phyloP scores from a whole-genome alignment of 1,140 invertebrate genomes.

The Carposina sasakii region DNA sequence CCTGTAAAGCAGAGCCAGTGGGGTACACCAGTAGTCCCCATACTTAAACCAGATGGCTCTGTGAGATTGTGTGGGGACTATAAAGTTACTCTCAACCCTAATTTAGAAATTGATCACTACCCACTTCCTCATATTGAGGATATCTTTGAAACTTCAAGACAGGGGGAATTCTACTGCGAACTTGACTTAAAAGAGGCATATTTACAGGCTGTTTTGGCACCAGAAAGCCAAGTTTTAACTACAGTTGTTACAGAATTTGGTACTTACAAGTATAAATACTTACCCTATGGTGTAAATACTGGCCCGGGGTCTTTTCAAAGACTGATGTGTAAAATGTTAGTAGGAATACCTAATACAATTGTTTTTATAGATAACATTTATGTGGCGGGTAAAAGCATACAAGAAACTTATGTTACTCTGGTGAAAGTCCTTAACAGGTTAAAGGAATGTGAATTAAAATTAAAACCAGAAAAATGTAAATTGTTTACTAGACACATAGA shows the following conservation, averaged over 20 bases:
- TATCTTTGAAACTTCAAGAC: conserved; percentile 6
- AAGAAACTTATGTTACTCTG: conserved; percentile 2
- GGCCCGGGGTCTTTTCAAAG: conserved; percentile 14
- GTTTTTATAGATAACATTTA: conserved; percentile 22
- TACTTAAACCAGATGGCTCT: conserved; percentile 13
- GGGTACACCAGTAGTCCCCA: conserved; percentile 23
- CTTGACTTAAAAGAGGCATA: conserved; percentile 8
- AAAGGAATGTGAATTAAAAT: conserved; percentile 13
- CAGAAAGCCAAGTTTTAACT: neutral
- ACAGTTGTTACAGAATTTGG: neutral
- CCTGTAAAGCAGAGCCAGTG: conserved; percentile 19
- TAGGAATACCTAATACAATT: conserved; percentile 8
- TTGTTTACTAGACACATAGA: conserved; percentile 17
- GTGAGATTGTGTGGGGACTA: conserved; percentile 24
- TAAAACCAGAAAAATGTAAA: conserved; percentile 18
- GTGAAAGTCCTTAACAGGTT: conserved; percentile 2
- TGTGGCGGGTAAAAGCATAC: neutral
- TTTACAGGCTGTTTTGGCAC: neutral
- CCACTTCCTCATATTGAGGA: conserved; percentile 8
- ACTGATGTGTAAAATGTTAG: conserved; percentile 6
- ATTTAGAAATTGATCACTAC: conserved; percentile 9
- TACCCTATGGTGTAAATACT: neutral
- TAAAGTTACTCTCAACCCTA: conserved; percentile 19
- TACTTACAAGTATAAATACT: neutral
- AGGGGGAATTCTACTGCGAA: conserved; percentile 11